Evolutionary conservation across 2,797 vertebrate species (phyloP), one percentile per base, ranked within the genome.

Genomic region (Phoxinus dragarum): DNA sequence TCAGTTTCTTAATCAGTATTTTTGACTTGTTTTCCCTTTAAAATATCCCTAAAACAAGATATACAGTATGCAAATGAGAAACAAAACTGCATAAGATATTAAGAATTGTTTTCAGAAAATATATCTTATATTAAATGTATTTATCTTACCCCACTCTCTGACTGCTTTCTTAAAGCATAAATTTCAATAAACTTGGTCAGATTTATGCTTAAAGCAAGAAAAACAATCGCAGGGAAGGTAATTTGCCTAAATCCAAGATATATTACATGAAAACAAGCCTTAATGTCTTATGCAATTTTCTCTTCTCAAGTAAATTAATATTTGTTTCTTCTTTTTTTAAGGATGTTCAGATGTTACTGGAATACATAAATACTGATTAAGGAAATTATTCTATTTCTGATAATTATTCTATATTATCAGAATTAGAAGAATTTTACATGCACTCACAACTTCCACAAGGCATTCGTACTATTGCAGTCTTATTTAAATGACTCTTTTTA

Each of bases 61-160:
- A n/a, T 61, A 49, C 47, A 17, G 16, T 49, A 64, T 78, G 76
- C 31, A 78, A 78, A 78, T 78, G 76, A 64, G 56, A 78, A 78
- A 61, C 76, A 44, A 78, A 78, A 61, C 38, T 12, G 54, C 75
- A 19, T 61, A 11, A 59, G 54, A 61, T 77, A 77, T 59, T 61
- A 61, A 42, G 38, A 42, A 6, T 42, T 78, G 54, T 27, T 78
- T 61, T 59, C 34, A 42, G 56, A 59, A 59, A n/a, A 78, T 76
- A n/a, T 78, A 61, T 61, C 56, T 64, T 31, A 17, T 61, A 78
- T 78, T 19, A 12, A 11, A 38, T 64, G 7, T 44, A 76, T 38
- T 56, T n/a, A n/a, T 76, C 11, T 56, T 61, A 27, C 36, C 54
- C 23, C 38, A 17, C 56, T 42, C 9, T 61, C 38, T 19, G 3